Evolutionary conservation across 2,888 invertebrate species (phyloP).

Genomic region (Syrphus vitripennis): DNA sequence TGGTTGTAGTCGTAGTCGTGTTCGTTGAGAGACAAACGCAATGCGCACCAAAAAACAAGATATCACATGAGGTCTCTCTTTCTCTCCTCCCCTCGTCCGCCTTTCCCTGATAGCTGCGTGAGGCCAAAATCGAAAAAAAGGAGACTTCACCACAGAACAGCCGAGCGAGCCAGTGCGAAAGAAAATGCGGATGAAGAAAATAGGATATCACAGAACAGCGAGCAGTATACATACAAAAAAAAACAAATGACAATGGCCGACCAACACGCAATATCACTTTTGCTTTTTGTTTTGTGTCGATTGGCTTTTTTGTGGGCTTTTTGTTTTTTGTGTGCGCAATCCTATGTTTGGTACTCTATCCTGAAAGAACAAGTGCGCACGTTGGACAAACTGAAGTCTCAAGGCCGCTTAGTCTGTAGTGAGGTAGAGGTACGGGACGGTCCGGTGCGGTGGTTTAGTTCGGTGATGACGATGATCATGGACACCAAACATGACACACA

Average conservation of each 20-base stretch:
- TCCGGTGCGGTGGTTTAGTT: background rate
- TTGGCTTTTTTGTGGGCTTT: background rate
- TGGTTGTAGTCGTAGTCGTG: background rate
- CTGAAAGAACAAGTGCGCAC: slow-evolving; percentile 65
- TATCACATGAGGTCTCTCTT: background rate
- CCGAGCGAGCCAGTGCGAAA: background rate
- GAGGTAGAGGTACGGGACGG: background rate
- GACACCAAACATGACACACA: slow-evolving; percentile 67
- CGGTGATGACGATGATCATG: slow-evolving; percentile 55
- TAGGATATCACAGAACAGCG: slow-evolving; percentile 4
- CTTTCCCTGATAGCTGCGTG: slow-evolving; percentile 17
- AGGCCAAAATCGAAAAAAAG: slow-evolving; percentile 22
- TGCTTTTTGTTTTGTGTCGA: slow-evolving; percentile 55
- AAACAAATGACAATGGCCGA: slow-evolving; percentile 39
- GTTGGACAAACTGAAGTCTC: slow-evolving; percentile 63
- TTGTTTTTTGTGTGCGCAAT: background rate
- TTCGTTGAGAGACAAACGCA: slow-evolving; percentile 4
- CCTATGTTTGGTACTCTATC: slow-evolving; percentile 45
- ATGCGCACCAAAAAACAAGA: slow-evolving; percentile 30
- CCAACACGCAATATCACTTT: slow-evolving; percentile 69
- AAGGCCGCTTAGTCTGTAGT: slow-evolving; percentile 47
- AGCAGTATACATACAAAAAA: background rate
- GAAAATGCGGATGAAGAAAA: slow-evolving; percentile 52
- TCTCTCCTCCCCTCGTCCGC: background rate
- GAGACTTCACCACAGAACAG: background rate